Percentiles rank a stretch among this genome's conserved stretches.
Evolutionary conservation across 2,888 invertebrate species (phyloP).

Genomic region (Gymnocheta viridis): DNA sequence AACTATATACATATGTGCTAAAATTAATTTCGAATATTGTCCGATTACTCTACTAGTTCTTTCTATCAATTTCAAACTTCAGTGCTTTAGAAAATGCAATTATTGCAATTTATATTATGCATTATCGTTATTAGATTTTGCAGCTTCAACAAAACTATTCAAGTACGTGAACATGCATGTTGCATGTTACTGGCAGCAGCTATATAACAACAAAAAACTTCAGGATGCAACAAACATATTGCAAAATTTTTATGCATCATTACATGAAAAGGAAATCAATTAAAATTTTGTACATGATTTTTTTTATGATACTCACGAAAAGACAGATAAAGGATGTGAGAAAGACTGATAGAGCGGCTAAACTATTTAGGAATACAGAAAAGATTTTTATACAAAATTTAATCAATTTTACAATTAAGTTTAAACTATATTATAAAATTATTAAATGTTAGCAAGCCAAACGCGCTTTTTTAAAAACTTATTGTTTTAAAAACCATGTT

Average conservation of each 20-base stretch:
- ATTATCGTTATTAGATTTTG: slow-evolving; percentile 48
- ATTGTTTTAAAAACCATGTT: no score
- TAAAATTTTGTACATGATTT: slow-evolving; percentile 57
- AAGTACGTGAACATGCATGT: slow-evolving; percentile 31
- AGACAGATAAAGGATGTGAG: background rate
- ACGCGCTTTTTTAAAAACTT: no score
- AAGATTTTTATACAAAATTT: background rate
- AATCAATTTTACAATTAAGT: background rate
- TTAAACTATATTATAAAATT: background rate
- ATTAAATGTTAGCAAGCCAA: no score
- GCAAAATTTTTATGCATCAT: slow-evolving; percentile 60
- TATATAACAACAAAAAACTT: background rate
- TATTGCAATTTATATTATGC: slow-evolving; percentile 58
- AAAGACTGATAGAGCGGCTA: background rate
- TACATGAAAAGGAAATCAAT: slow-evolving; percentile 65
- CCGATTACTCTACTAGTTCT: slow-evolving; percentile 12
- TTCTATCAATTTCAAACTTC: slow-evolving; percentile 65
- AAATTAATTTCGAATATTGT: slow-evolving; percentile 30
- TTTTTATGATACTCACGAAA: slow-evolving; percentile 1
- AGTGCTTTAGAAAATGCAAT: slow-evolving; percentile 67
- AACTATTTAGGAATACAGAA: background rate
- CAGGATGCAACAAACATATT: slow-evolving; percentile 57
- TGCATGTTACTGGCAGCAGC: slow-evolving; percentile 11
- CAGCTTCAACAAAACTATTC: slow-evolving; percentile 5
- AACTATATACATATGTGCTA: background rate